A percentile compares a stretch with the other conserved stretches of the same genome.
Conservation (phyloP, 2,797 vertebrate genomes). For the Sarcoramphus papa region DNA sequence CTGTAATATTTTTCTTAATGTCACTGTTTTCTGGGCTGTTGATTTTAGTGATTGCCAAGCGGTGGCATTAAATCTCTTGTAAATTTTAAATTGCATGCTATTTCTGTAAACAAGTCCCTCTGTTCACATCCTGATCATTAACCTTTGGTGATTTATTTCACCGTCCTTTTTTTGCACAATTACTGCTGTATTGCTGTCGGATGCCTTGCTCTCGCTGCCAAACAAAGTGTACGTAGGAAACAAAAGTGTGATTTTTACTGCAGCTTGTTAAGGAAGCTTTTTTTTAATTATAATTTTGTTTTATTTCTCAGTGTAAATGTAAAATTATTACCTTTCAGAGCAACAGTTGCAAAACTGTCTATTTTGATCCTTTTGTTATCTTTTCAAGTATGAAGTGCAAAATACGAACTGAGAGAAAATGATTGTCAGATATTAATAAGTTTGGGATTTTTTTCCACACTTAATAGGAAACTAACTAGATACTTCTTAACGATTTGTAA, state of each 20-base stretch:
- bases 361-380: not conserved
- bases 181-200: constrained; percentile 35
- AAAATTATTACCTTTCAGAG: not conserved
- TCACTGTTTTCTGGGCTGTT: constrained; percentile 91
- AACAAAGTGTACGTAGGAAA: constrained; percentile 9
- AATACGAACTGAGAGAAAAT: not conserved
- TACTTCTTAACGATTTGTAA: not conserved
- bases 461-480: not conserved
- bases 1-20: constrained; percentile 84
- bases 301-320: not conserved
- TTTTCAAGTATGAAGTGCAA: not conserved
- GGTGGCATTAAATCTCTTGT: constrained; percentile 80
- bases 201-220: constrained; percentile 16
- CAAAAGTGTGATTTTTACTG: constrained; percentile 29
- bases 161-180: constrained; percentile 59
- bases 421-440: not conserved
- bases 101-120: constrained; percentile 78
- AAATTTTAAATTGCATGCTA: constrained; percentile 78
- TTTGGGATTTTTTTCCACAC: not conserved
- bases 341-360: not conserved
- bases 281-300: constrained; percentile 7
- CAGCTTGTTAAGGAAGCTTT: constrained; percentile 37
- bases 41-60: constrained; percentile 90
- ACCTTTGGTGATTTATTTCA: constrained; percentile 77
- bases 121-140: constrained; percentile 76